Percentiles rank a stretch among this genome's conserved stretches.
phyloP scores from a whole-genome alignment of 2,888 invertebrate genomes.

The Blastobasis adustella region DNA sequence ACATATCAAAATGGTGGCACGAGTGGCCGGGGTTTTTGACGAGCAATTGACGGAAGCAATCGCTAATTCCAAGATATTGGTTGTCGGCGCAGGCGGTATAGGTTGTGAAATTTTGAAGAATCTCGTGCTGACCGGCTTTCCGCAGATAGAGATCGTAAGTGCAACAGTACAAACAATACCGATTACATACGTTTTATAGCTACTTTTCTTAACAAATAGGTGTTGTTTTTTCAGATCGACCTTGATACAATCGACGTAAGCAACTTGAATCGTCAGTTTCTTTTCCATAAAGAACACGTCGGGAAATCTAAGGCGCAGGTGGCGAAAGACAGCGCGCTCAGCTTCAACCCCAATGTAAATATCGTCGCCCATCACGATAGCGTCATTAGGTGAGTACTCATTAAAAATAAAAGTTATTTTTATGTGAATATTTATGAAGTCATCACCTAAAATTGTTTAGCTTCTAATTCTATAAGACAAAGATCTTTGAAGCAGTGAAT shows the following conservation, averaged over 20 bases:
- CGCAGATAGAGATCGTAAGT: slow-evolving; percentile 94
- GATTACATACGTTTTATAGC: too few species aligned
- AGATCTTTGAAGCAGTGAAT: too few species aligned
- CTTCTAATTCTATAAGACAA: too few species aligned
- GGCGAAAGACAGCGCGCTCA: slow-evolving; percentile 90
- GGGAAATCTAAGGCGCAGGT: slow-evolving; percentile 97
- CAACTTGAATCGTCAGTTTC: slow-evolving; percentile 98
- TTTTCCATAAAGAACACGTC: slow-evolving; percentile 99
- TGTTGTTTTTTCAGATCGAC: slow-evolving; percentile 87
- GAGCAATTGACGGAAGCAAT: slow-evolving; percentile 79
- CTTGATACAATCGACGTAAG: slow-evolving; percentile 99
- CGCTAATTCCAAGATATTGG: slow-evolving; percentile 82
- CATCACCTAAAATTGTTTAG: too few species aligned
- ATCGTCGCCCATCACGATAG: slow-evolving; percentile 95
- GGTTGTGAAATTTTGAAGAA: slow-evolving; percentile 99
- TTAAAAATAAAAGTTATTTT: too few species aligned
- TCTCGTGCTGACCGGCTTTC: slow-evolving; percentile 95
- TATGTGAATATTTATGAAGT: too few species aligned
- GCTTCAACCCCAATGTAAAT: slow-evolving; percentile 90
- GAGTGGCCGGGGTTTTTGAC: slow-evolving; percentile 79
- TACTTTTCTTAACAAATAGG: slow-evolving; percentile 8
- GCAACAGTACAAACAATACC: neutral
- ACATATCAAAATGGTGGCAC: slow-evolving; percentile 76
- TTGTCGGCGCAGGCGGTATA: slow-evolving; percentile 98
- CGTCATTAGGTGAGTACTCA: slow-evolving; percentile 84